These are phyloP conservation scores for Corythornis leucogaster DNA, from an alignment of 2,797 vertebrate genomes.

Conservation along the genomic window DNA sequence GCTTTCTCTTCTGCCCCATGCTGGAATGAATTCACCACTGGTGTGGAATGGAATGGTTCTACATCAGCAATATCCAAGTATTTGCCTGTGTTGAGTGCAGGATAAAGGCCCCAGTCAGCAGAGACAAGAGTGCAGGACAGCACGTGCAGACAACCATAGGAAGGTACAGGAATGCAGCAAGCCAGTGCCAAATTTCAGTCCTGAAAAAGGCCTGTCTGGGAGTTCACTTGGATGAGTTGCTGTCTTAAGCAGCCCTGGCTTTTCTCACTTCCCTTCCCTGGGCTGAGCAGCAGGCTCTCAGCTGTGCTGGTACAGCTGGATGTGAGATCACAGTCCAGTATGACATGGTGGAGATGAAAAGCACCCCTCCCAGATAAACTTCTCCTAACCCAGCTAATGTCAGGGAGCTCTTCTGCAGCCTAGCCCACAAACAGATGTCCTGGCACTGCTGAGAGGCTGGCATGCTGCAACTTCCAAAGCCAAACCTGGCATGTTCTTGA, in stretches of 20 bases:
- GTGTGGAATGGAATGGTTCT: neutral
- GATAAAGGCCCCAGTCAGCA: neutral
- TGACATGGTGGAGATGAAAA: conserved; percentile 5
- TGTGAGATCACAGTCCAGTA: conserved; percentile 58
- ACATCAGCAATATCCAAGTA: neutral
- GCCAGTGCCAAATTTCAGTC: neutral
- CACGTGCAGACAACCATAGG: neutral
- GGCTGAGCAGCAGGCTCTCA: conserved; percentile 1
- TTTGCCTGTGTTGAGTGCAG: neutral
- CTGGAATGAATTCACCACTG: neutral
- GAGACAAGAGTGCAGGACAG: neutral
- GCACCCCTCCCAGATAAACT: conserved; percentile 48
- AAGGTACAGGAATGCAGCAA: neutral
- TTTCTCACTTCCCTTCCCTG: conserved; percentile 19
- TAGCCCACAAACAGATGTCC: conserved; percentile 64
- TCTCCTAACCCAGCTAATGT: conserved; percentile 39
- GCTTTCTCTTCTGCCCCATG: neutral
- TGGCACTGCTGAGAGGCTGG: conserved; percentile 43
- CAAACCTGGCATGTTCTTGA: conserved; percentile 45
- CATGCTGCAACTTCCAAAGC: conserved; percentile 25
- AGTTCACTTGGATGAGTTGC: conserved; percentile 10
- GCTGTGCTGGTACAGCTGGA: conserved; percentile 64
- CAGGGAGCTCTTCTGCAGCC: conserved; percentile 36
- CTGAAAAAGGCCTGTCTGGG: neutral
- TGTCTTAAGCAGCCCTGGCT: conserved; percentile 1